Conservation (phyloP, 2,888 invertebrate species). For the Heteropelma amictum region DNA sequence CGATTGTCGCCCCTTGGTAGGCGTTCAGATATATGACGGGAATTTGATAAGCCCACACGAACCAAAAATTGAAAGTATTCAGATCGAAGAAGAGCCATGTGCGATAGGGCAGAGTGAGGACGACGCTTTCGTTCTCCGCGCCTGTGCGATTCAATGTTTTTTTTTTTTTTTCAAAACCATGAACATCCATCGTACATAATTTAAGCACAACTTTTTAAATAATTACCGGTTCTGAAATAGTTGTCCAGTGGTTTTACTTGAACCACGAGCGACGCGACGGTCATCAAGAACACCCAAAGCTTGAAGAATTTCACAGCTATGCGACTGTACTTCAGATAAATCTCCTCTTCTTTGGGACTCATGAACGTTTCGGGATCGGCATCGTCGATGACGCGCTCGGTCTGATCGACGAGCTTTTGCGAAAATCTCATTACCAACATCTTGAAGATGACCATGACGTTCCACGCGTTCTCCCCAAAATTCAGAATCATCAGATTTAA, state of each 20-base stretch:
- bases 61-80: conserved; percentile 14
- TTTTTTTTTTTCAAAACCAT: background rate
- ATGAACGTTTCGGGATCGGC: conserved; percentile 27
- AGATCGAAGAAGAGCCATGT: conserved; percentile 17
- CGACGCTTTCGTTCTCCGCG: background rate
- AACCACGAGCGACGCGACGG: conserved; percentile 26
- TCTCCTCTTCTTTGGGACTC: conserved; percentile 32
- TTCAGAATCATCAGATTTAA: conserved; percentile 43
- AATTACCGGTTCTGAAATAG: conserved; percentile 49
- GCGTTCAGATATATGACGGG: conserved; percentile 38
- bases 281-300: conserved; percentile 22
- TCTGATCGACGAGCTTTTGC: conserved; percentile 23
- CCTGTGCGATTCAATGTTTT: background rate
- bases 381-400: conserved; percentile 1
- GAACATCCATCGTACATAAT: background rate
- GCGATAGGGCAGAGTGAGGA: conserved; percentile 9
- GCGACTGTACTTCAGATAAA: conserved; percentile 47
- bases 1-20: conserved; percentile 32
- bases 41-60: conserved; percentile 36
- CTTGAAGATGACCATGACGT: conserved; percentile 47
- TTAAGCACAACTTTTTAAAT: background rate
- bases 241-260: conserved; percentile 42
- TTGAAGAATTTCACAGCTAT: conserved; percentile 41
- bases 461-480: conserved; percentile 38
- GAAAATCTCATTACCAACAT: conserved; percentile 50